phyloP scores from a whole-genome alignment of 92 coral and sea anemone genomes.

The Heteractis magnifica region DNA sequence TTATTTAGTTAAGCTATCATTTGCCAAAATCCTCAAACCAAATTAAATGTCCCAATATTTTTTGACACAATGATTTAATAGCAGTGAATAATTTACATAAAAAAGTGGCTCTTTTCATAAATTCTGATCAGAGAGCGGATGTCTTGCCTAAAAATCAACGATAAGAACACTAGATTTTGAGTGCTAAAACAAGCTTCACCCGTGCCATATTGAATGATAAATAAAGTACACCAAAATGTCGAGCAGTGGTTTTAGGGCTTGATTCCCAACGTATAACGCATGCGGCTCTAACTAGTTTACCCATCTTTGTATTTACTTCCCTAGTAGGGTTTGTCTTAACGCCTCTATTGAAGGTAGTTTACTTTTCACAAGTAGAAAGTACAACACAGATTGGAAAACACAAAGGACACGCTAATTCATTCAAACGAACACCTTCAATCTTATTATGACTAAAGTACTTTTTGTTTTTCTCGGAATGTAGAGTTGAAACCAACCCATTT shows the following conservation, averaged over 20 bases:
- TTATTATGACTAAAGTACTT: neutral
- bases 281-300: neutral
- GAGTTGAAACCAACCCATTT: neutral
- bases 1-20: neutral
- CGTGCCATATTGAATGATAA: no score
- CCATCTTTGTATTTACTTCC: neutral
- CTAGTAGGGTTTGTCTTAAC: conserved; percentile 8
- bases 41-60: neutral
- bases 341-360: conserved; percentile 5
- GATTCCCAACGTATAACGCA: no score
- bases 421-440: neutral
- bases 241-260: neutral
- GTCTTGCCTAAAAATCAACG: no score
- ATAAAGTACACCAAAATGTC: neutral
- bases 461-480: neutral
- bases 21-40: neutral
- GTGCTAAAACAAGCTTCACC: no score
- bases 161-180: no score
- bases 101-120: neutral
- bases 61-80: conserved; percentile 1
- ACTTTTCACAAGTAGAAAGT: conserved; percentile 19
- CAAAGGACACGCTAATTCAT: neutral
- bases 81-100: neutral
- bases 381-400: conserved; percentile 8
- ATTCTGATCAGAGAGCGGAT: neutral